These are phyloP conservation scores for Diarsia rubi DNA, from an alignment of 2,888 invertebrate species.

Conservation along the genomic window DNA sequence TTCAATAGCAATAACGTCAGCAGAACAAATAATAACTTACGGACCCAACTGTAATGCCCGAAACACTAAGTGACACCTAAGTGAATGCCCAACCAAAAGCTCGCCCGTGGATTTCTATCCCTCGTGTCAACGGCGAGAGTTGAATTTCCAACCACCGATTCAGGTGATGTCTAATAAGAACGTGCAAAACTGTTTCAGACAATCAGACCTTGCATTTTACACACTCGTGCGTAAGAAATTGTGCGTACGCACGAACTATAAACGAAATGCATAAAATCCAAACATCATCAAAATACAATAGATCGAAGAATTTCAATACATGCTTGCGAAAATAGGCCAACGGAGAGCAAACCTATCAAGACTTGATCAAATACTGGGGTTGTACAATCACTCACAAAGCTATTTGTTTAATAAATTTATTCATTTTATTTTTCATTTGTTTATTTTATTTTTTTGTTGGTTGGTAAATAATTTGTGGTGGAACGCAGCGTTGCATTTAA, in stretches of 20 bases:
- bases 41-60: slow-evolving; percentile 10
- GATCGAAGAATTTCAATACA: slow-evolving; percentile 55
- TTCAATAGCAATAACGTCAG: slow-evolving; percentile 25
- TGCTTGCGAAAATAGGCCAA: slow-evolving; percentile 62
- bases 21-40: slow-evolving; percentile 36
- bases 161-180: background rate
- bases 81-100: background rate
- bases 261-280: slow-evolving; percentile 28
- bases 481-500: slow-evolving; percentile 48
- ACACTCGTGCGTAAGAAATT: slow-evolving; percentile 44
- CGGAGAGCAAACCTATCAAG: slow-evolving; percentile 51
- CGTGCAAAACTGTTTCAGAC: slow-evolving; percentile 24
- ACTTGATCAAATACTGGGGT: slow-evolving; percentile 55
- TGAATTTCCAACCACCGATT: background rate
- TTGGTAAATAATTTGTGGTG: slow-evolving; percentile 17
- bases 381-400: slow-evolving; percentile 48
- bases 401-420: slow-evolving; percentile 48
- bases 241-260: slow-evolving; percentile 46
- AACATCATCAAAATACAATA: slow-evolving; percentile 57
- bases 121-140: background rate
- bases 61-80: background rate
- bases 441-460: slow-evolving; percentile 15
- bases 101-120: background rate
- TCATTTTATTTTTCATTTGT: slow-evolving; percentile 26
- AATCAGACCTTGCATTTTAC: slow-evolving; percentile 24